Percentiles rank a stretch among this genome's conserved stretches.
Conservation (phyloP, 2,113 vertebrate genomes). For the Odontophorus gujanensis region DNA sequence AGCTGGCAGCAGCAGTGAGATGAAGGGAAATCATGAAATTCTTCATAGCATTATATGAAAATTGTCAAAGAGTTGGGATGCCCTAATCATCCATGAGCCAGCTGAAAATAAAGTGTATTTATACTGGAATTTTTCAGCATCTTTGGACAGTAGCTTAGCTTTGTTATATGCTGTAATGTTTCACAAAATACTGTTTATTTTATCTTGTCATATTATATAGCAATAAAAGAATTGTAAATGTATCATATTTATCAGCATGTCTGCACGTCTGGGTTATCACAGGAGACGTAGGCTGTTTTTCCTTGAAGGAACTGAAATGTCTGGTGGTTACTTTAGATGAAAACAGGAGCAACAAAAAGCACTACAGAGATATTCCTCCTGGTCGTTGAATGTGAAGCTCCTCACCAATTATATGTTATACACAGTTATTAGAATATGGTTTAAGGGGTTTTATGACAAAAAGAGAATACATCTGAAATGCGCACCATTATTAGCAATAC, state of each 20-base stretch:
- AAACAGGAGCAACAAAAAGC: constrained; percentile 70
- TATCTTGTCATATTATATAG: constrained; percentile 76
- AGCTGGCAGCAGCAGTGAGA: constrained; percentile 50
- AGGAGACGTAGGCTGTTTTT: constrained; percentile 60
- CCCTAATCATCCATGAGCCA: constrained; percentile 59
- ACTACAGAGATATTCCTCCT: constrained; percentile 59
- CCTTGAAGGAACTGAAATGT: constrained; percentile 72
- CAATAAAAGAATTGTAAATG: constrained; percentile 77
- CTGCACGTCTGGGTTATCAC: constrained; percentile 71
- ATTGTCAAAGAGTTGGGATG: constrained; percentile 70
- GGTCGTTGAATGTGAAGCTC: constrained; percentile 61
- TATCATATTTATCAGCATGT: constrained; percentile 76
- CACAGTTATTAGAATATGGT: constrained; percentile 78
- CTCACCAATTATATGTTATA: constrained; percentile 78
- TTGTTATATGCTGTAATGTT: constrained; percentile 66
- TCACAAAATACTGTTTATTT: constrained; percentile 73
- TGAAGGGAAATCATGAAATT: constrained; percentile 70
- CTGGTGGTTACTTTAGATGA: constrained; percentile 74
- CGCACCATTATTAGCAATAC: constrained; percentile 74
- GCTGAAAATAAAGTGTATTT: constrained; percentile 67
- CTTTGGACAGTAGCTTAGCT: constrained; percentile 71
- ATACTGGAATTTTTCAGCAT: constrained; percentile 61
- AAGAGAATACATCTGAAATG: constrained; percentile 78
- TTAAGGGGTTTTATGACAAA: constrained; percentile 79
- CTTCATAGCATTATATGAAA: constrained; percentile 68